These are phyloP conservation scores for Pseudomyrmex cubaensis DNA, from an alignment of 1,140 invertebrate species.

Conservation along the genomic window DNA sequence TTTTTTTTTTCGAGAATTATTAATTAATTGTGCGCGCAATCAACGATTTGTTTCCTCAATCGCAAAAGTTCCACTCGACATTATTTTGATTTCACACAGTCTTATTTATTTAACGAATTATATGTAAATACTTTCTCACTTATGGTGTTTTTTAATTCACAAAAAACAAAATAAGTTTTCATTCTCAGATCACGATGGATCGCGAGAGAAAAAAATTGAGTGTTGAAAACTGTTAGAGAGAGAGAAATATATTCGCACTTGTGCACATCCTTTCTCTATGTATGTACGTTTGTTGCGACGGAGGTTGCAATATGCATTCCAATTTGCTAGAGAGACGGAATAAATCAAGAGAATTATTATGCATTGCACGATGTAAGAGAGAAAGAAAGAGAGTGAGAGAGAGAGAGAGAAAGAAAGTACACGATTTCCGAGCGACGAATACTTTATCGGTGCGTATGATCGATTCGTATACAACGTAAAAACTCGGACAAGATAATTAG, in stretches of 20 bases:
- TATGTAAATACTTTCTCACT: too few relatives aligned
- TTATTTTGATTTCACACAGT: too few relatives aligned
- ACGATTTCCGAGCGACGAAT: conserved; percentile 34
- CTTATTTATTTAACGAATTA: too few relatives aligned
- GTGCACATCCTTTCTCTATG: not conserved
- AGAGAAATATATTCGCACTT: too few relatives aligned
- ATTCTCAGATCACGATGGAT: not conserved
- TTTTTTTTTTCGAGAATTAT: not conserved
- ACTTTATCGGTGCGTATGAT: conserved; percentile 48
- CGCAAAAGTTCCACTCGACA: too few relatives aligned
- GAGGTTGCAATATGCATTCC: conserved; percentile 9
- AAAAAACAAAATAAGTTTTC: too few relatives aligned
- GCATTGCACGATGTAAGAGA: not conserved
- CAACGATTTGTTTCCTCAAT: not conserved
- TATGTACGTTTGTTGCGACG: conserved; percentile 2
- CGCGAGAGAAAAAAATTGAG: not conserved
- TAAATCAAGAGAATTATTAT: conserved; percentile 50
- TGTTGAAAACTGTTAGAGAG: too few relatives aligned
- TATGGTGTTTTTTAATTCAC: too few relatives aligned
- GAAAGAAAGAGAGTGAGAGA: too few relatives aligned
- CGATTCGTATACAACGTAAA: conserved; percentile 45
- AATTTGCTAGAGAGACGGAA: conserved; percentile 32
- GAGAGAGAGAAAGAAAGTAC: not conserved
- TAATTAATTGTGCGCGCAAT: conserved; percentile 1
- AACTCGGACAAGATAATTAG: conserved; percentile 58